Percentiles rank a stretch among this genome's conserved stretches.
phyloP scores from a whole-genome alignment of 2,888 invertebrate species.

The Drosophila buzzatii region DNA sequence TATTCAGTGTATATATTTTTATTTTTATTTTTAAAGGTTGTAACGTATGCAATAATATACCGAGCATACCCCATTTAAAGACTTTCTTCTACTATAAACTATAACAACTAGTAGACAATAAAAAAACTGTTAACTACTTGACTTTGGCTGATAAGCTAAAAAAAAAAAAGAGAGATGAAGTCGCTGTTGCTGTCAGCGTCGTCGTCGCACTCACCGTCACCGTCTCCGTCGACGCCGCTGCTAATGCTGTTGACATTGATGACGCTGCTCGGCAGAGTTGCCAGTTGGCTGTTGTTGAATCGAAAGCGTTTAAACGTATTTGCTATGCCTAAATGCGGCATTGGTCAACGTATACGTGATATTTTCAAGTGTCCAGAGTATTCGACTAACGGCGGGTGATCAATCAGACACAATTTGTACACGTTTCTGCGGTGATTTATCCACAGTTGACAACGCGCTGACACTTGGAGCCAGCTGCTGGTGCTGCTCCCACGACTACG shows the following conservation, averaged over 20 bases:
- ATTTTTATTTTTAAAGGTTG: not conserved
- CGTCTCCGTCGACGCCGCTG: conserved; percentile 3
- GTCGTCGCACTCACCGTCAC: not conserved
- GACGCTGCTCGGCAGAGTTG: not conserved
- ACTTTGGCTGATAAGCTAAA: conserved; percentile 39
- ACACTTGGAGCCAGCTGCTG: conserved; percentile 18
- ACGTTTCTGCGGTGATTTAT: conserved; percentile 52
- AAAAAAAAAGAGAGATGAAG: not conserved
- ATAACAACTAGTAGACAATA: conserved; percentile 7
- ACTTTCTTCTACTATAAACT: not conserved
- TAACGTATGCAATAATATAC: not conserved
- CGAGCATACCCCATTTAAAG: not conserved
- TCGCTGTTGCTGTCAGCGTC: not conserved
- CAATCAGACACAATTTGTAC: conserved; percentile 43
- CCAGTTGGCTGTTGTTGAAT: conserved; percentile 17
- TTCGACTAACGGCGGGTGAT: conserved; percentile 22
- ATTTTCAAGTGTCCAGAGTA: conserved; percentile 19
- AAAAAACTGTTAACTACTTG: conserved; percentile 8
- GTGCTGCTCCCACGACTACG: not conserved
- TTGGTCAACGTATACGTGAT: conserved; percentile 56
- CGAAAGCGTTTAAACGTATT: conserved; percentile 40
- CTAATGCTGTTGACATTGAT: conserved; percentile 16
- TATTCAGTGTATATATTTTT: no score
- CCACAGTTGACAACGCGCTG: conserved; percentile 39
- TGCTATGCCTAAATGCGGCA: conserved; percentile 36